phyloP scores from a whole-genome alignment of 2,888 invertebrate species.

The Drosophila affinis region DNA sequence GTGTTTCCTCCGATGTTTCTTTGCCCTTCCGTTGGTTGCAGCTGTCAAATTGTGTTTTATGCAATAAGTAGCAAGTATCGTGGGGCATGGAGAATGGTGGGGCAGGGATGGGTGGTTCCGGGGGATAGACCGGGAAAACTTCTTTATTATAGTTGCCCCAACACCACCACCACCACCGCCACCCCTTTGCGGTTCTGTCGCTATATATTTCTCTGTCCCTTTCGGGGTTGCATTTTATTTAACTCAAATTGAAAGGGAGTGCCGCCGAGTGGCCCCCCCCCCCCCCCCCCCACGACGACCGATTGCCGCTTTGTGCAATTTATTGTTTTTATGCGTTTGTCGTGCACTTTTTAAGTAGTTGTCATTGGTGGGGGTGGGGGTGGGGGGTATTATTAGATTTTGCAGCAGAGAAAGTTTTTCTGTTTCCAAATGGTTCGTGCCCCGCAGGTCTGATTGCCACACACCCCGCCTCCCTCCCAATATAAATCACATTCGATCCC shows the following conservation, averaged over 20 bases:
- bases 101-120: slow-evolving; percentile 40
- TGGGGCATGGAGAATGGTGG: neutral
- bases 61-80: slow-evolving; percentile 50
- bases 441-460: slow-evolving; percentile 62
- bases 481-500: neutral
- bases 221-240: slow-evolving; percentile 41
- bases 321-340: slow-evolving; percentile 80
- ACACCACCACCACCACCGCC: no score
- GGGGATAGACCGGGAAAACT: slow-evolving; percentile 59
- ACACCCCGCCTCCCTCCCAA: neutral
- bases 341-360: slow-evolving; percentile 74
- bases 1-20: slow-evolving; percentile 26
- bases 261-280: slow-evolving; percentile 12
- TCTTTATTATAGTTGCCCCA: slow-evolving; percentile 55
- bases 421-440: slow-evolving; percentile 13
- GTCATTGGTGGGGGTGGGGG: no score
- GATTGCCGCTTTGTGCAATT: slow-evolving; percentile 67
- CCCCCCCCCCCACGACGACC: slow-evolving; percentile 7
- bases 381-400: slow-evolving; percentile 76
- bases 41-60: slow-evolving; percentile 74
- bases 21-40: slow-evolving; percentile 56
- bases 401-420: slow-evolving; percentile 59
- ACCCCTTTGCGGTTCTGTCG: slow-evolving; percentile 20
- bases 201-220: slow-evolving; percentile 1
- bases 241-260: slow-evolving; percentile 71